Evolutionary conservation across 2,113 vertebrate genomes (phyloP), one percentile per base, ranked within the genome.

Genomic region (Epinephelus fuscoguttatus): DNA sequence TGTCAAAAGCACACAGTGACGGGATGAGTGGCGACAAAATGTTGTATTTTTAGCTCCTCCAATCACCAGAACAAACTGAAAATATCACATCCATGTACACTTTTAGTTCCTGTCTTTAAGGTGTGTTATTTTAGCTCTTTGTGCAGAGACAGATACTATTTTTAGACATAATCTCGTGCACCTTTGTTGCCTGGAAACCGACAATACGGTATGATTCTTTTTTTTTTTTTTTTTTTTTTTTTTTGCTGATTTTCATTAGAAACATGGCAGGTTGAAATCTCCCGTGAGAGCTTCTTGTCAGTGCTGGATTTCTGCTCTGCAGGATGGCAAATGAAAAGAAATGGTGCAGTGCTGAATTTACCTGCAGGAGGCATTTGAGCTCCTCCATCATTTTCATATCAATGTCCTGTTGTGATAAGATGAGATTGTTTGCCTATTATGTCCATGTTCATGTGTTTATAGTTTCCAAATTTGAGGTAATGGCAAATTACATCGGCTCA

Each of bases 121-220:
- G 15, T 71, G 78, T 67, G 71, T 64, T 87, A 79, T 91, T 88
- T 88, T 84, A 64, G 80, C 78, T 76, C 76, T 56, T 70, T 56
- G 63, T 80, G 56, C 89, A 71, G 60, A 60, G 52, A 71, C 72
- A 3, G 45, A 3, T 40, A 53, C 87, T 93, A 93, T 94, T 91
- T 91, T 89, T 93, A 93, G 89, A 87, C 61, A 0, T 80, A 62
- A 84, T 84, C 80, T 61, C 17, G 15, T 82, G 89, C 74, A 78
- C 82, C 77, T 89, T 87, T 74, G 92, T 94, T 94, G 93, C 93
- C 87, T 92, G 89, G 93, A 91, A 91, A 94, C 93, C 19, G 45
- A 85, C 84, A 82, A 70, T 76, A 80, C 64, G 68, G 70, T 37
- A 30, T 30, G 23, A 27, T 27, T 27, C 27, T 70, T 45, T 74